A percentile compares a stretch with the other conserved stretches of the same genome.
phyloP scores from a whole-genome alignment of 2,888 invertebrate genomes.

The Sminthurinus aureus region DNA sequence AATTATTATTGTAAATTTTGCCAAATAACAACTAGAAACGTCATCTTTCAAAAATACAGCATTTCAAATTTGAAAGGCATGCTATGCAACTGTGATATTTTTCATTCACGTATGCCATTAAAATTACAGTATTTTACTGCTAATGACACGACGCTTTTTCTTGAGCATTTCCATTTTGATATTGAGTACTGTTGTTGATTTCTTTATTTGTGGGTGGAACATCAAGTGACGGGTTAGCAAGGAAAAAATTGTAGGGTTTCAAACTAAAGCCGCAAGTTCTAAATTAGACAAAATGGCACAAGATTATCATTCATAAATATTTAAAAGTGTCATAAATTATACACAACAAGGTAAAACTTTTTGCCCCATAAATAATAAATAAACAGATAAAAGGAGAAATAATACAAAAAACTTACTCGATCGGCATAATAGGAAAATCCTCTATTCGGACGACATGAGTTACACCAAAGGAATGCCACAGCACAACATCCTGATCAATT shows the following conservation, averaged over 20 bases:
- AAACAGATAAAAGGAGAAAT: background rate
- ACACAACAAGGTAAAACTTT: no score
- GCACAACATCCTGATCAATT: conserved; percentile 52
- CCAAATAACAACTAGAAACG: no score
- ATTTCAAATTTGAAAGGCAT: no score
- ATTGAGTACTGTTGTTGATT: conserved; percentile 21
- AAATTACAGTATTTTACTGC: no score
- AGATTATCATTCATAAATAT: background rate
- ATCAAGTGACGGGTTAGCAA: conserved; percentile 41
- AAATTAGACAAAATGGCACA: background rate
- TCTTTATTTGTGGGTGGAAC: conserved; percentile 40
- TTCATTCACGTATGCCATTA: no score
- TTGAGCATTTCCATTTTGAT: no score
- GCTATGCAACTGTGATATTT: no score
- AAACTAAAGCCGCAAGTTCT: conserved; percentile 43
- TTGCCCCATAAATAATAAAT: no score
- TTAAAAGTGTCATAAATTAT: background rate
- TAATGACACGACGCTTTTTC: no score
- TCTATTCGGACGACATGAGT: conserved; percentile 56
- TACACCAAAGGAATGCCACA: conserved; percentile 57
- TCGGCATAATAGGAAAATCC: conserved; percentile 55
- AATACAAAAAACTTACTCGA: conserved; percentile 42
- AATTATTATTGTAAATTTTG: no score
- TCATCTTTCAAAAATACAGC: no score
- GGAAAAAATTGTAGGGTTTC: conserved; percentile 44